Percentiles rank a stretch among this genome's conserved stretches.
Conservation (phyloP, 1,140 invertebrate genomes). For the Tenebrio molitor region DNA sequence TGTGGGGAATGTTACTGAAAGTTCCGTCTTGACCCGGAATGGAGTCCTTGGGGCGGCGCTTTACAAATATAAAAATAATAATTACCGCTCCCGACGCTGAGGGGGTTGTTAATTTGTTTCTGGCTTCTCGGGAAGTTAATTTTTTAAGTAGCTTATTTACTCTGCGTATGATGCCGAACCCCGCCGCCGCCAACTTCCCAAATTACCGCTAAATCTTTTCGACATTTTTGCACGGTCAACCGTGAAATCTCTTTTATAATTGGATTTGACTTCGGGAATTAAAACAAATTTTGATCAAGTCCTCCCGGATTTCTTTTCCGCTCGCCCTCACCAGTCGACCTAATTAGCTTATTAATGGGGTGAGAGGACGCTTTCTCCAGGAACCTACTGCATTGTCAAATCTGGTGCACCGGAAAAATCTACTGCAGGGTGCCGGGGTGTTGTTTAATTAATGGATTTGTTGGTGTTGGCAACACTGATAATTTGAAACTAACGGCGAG, state of each 20-base stretch:
- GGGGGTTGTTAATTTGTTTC: not conserved
- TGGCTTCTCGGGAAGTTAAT: not conserved
- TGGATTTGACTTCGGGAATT: slow-evolving; percentile 10
- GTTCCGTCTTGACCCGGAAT: slow-evolving; percentile 5
- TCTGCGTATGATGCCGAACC: not conserved
- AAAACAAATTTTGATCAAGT: slow-evolving; percentile 9
- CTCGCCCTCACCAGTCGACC: not conserved
- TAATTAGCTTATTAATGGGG: slow-evolving; percentile 5
- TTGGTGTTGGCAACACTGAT: too few species aligned
- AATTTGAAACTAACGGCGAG: too few species aligned
- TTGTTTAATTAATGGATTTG: too few species aligned
- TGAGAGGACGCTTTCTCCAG: not conserved
- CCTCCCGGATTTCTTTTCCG: not conserved
- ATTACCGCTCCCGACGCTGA: not conserved
- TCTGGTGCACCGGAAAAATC: not conserved
- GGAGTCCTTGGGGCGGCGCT: not conserved
- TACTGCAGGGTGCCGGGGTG: not conserved
- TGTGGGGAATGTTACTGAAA: slow-evolving; percentile 24
- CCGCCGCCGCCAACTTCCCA: not conserved
- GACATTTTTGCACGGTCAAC: slow-evolving; percentile 2
- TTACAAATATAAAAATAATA: not conserved
- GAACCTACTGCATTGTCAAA: not conserved
- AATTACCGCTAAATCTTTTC: not conserved
- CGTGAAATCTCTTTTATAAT: slow-evolving; percentile 11
- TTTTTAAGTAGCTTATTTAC: slow-evolving; percentile 11